These are phyloP conservation scores for Crotophaga sulcirostris DNA, from an alignment of 2,113 vertebrate genomes.

Conservation along the genomic window DNA sequence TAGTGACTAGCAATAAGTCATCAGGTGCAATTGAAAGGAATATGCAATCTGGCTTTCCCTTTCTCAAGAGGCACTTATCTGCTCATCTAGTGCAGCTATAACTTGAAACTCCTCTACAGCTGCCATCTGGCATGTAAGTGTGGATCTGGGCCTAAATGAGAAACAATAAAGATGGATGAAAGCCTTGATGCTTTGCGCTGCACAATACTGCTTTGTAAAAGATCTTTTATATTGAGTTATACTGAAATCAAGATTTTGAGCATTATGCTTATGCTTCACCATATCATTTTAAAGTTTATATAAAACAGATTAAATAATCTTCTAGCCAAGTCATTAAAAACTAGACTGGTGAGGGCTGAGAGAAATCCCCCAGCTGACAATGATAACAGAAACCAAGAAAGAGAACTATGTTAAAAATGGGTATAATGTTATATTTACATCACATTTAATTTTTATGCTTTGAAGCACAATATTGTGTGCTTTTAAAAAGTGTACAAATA, in stretches of 20 bases:
- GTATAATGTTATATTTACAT: background rate
- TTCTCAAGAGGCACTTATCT: slow-evolving; percentile 46
- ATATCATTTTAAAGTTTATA: slow-evolving; percentile 13
- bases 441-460: background rate
- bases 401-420: background rate
- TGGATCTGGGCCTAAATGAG: slow-evolving; percentile 46
- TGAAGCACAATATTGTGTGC: background rate
- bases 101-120: slow-evolving; percentile 50
- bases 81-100: slow-evolving; percentile 28
- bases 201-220: slow-evolving; percentile 19
- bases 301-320: slow-evolving; percentile 44
- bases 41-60: slow-evolving; percentile 23
- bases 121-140: slow-evolving; percentile 51
- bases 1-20: slow-evolving; percentile 51
- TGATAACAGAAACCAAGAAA: background rate
- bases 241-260: slow-evolving; percentile 11
- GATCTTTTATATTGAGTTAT: slow-evolving; percentile 24
- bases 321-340: background rate
- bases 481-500: background rate
- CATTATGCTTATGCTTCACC: background rate
- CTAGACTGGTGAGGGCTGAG: background rate
- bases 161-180: slow-evolving; percentile 58
- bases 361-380: background rate
- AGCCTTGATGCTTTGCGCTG: background rate
- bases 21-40: slow-evolving; percentile 44